Evolutionary conservation across 2,113 vertebrate species (phyloP), one percentile per base, ranked within the genome.

Genomic region (Datnioides undecimradiatus): DNA sequence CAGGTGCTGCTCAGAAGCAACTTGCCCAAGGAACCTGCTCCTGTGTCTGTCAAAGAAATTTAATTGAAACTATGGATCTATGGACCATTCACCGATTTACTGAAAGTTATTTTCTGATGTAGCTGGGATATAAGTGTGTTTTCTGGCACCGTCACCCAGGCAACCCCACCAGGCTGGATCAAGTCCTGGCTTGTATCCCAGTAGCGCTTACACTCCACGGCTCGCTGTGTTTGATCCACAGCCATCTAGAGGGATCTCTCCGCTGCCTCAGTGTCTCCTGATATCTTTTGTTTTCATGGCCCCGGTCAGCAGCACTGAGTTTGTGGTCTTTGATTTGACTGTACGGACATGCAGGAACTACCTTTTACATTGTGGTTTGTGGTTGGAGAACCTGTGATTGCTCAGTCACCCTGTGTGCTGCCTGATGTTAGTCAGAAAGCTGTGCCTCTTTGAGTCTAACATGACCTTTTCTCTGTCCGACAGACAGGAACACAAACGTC

Each of bases 401-500:
- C n/a, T n/a, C n/a, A n/a, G n/a, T n/a, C 11, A 29, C 13, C 14
- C 23, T 19, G 8, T 4, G 40, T 62, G n/a, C 59, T 10, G 41
- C 25, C 4, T 29, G 23, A 48, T 29, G 40, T 33, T 45, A 7
- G 40, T 31, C 3, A 66, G 19, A 67, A 36, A 29, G 23, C 38
- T 40, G 38, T 14, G 2, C 12, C 5, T 45, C 4, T 57, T n/a
- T 57, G 19, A 41, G 11, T 19, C 60, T 11, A 23, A 64, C 16
- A 2, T n/a, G 17, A 38, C 4, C 52, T 51, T 31, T 19, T 48
- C 14, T 72, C 5, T 55, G 36, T 68, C 21, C 27, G 23, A 55
- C 93, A 99, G 97, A 97, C 60, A 95, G 98, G 63, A 99, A 99
- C 91, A 96, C 97, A 84, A 96, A 84, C 48, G 95, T 99, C 66